Evolutionary conservation across 2,797 vertebrate genomes (phyloP), one percentile per base, ranked within the genome.

Genomic region (Dendrocincla fuliginosa): DNA sequence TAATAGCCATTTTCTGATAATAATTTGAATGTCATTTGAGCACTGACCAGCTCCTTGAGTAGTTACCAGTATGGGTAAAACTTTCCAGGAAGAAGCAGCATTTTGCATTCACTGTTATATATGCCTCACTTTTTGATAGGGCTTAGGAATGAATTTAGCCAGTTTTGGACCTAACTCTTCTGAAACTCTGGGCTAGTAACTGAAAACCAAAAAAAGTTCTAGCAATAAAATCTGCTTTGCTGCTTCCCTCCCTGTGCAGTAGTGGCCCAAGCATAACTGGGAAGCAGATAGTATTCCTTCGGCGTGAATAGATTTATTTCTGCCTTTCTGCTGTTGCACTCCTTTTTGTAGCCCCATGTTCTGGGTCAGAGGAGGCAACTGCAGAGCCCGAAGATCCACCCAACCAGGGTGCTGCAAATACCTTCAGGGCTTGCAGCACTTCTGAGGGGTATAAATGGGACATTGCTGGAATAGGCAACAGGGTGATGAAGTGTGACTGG

Each of bases 271-370:
- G 30, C 24, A 7, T 25, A 5, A 39, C 13, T 64, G 27, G 19
- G 65, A 44, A 88, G 50, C 27, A 18, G 33, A 27, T 71, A 2
- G 7, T 44, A 2, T 6, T 3, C 0, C 35, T 65, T 37, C 8
- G 13, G 23, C 9, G 22, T 57, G 47, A 41, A 20, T 2, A 56
- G 53, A 7, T 55, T 50, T 19, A 28, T 30, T 67, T 84, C 32
- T 68, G 61, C 16, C 13, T 10, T 74, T 30, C 17, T 39, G 32
- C 44, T 84, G 44, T 37, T 2, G 0, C 0, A 1, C 8, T 90
- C 9, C 10, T 42, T 42, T 71, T 16, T 2, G 13, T 39, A 67
- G 32, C 42, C 16, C 50, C 22, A 28, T 59, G 25, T n/a, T 71
- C 64, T 19, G 39, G 47, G 17, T 52, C 16, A 5, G 28, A 41